Conservation (phyloP, 2,113 vertebrate species). For the Prionailurus viverrinus region DNA sequence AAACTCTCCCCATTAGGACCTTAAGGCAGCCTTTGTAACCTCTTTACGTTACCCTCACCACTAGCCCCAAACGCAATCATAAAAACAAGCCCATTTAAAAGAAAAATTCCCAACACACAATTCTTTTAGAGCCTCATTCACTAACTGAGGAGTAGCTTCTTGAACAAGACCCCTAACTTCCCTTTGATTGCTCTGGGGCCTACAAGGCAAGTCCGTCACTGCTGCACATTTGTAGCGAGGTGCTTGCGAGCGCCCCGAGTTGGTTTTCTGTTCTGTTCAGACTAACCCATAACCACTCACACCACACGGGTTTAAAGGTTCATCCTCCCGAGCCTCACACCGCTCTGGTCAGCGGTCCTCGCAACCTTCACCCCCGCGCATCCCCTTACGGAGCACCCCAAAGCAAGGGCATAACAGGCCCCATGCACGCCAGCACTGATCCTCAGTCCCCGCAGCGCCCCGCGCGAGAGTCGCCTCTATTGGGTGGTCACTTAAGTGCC, state of each 20-base stretch:
- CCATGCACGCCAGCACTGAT: neutral
- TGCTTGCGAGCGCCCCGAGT: neutral
- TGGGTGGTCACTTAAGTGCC: neutral
- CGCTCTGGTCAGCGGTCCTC: neutral
- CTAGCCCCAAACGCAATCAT: neutral
- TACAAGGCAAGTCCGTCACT: neutral
- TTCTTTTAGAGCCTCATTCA: neutral
- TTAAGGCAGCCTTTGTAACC: neutral
- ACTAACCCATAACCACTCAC: neutral
- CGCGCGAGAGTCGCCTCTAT: neutral
- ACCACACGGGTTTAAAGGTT: neutral
- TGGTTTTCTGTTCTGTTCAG: neutral
- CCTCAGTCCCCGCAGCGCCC: neutral
- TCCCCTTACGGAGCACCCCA: neutral
- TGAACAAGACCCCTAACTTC: neutral
- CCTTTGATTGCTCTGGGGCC: neutral
- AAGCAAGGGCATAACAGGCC: neutral
- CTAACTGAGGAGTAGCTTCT: conserved; percentile 8
- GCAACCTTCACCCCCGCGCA: neutral
- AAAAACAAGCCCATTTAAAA: neutral
- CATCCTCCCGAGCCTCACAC: neutral
- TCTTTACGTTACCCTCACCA: neutral
- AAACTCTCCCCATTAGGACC: neutral
- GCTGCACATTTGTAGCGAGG: neutral
- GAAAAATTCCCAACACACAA: neutral